Percentiles rank a stretch among this genome's conserved stretches.
Evolutionary conservation across 2,113 vertebrate genomes (phyloP).

Genomic region (Oenanthe melanoleuca): DNA sequence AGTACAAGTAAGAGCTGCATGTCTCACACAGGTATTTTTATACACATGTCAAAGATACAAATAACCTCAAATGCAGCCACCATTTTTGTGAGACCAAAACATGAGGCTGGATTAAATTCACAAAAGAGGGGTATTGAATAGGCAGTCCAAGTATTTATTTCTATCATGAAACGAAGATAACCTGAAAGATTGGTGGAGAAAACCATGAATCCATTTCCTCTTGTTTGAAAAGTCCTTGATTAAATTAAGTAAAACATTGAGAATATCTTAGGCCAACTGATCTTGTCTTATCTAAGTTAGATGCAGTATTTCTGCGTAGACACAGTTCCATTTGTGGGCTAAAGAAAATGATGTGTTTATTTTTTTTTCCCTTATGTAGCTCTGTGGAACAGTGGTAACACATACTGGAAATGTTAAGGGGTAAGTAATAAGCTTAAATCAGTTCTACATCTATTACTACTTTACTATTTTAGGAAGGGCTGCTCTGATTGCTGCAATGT

Average conservation of each 20-base stretch:
- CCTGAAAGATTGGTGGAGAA: background rate
- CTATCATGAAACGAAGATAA: background rate
- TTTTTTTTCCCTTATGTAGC: constrained; percentile 50
- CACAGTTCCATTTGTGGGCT: background rate
- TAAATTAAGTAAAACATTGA: background rate
- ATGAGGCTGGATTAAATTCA: background rate
- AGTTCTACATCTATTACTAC: background rate
- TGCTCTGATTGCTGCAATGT: background rate
- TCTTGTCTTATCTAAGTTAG: background rate
- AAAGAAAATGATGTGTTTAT: background rate
- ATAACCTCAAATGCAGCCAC: background rate
- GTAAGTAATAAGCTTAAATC: constrained; percentile 48
- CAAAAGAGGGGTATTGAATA: background rate
- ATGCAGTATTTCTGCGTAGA: background rate
- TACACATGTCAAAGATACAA: background rate
- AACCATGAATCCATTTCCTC: background rate
- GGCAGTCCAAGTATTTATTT: background rate
- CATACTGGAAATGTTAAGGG: constrained; percentile 56
- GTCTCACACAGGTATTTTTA: background rate
- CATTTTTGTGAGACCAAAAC: background rate
- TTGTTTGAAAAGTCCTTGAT: background rate
- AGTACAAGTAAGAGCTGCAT: background rate
- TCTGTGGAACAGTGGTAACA: constrained; percentile 78
- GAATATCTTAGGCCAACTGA: background rate
- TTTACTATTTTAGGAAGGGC: background rate